Evolutionary conservation across 2,888 invertebrate species (phyloP).

Genomic region (Hypena proboscidalis): DNA sequence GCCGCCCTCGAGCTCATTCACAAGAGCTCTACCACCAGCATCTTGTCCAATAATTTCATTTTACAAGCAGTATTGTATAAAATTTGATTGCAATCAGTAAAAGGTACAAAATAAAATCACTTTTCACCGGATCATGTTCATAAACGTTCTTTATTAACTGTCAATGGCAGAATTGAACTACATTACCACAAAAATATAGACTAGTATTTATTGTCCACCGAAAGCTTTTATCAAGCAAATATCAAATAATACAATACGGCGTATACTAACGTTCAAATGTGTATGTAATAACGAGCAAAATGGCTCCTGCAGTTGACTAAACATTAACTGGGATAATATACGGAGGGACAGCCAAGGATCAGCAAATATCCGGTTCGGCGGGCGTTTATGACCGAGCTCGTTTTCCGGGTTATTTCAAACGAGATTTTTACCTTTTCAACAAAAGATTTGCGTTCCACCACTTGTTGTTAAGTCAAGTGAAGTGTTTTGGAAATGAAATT

Average conservation of each 20-base stretch:
- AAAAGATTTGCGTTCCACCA: slow-evolving; percentile 38
- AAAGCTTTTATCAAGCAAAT: slow-evolving; percentile 1
- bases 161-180: not conserved
- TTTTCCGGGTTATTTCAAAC: slow-evolving; percentile 45
- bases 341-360: slow-evolving; percentile 31
- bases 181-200: not conserved
- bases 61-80: no score
- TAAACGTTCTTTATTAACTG: not conserved
- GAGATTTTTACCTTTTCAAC: slow-evolving; percentile 39
- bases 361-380: slow-evolving; percentile 43
- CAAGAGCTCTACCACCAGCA: no score
- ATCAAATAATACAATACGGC: slow-evolving; percentile 3
- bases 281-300: slow-evolving; percentile 23
- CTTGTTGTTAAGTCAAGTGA: slow-evolving; percentile 21
- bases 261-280: not conserved
- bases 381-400: slow-evolving; percentile 40
- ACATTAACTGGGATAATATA: slow-evolving; percentile 21
- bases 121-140: no score
- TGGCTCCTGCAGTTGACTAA: slow-evolving; percentile 28
- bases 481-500: slow-evolving; percentile 1
- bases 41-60: no score
- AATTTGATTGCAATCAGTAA: no score
- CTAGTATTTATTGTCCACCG: no score
- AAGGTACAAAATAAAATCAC: no score
- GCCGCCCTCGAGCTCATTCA: no score